Conservation (phyloP, 1,140 invertebrate genomes). For the Drosophila guanche region DNA sequence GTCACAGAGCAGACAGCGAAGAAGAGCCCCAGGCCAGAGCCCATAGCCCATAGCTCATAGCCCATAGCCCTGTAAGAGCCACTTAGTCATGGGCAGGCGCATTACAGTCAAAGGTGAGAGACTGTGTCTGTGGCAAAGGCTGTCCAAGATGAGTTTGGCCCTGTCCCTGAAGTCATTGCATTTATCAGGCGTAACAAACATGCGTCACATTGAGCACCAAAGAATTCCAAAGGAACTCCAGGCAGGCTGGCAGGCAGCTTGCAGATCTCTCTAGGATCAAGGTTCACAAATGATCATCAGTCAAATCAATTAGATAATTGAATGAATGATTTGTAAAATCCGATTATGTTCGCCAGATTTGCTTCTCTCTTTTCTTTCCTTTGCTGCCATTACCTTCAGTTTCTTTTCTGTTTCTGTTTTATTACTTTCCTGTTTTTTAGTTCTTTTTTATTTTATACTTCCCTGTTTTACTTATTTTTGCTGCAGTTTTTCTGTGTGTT, state of each 20-base stretch:
- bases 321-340: conserved; percentile 81
- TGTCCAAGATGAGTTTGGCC: conserved; percentile 33
- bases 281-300: conserved; percentile 77
- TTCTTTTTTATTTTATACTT: conserved; percentile 10
- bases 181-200: conserved; percentile 76
- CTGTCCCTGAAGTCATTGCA: conserved; percentile 24
- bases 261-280: conserved; percentile 48
- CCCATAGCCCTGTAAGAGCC: conserved; percentile 14
- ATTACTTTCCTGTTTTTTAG: conserved; percentile 20
- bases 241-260: not conserved
- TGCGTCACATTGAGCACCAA: conserved; percentile 66
- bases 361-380: conserved; percentile 2
- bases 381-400: conserved; percentile 10
- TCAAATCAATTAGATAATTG: conserved; percentile 81
- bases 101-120: conserved; percentile 60
- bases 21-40: conserved; percentile 12
- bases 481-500: conserved; percentile 10
- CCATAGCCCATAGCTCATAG: no score
- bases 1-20: no score
- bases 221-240: not conserved
- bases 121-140: not conserved
- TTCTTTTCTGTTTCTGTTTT: conserved; percentile 1
- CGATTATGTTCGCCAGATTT: conserved; percentile 63
- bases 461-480: conserved; percentile 18
- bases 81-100: conserved; percentile 68